A percentile compares a stretch with the other conserved stretches of the same genome.
Evolutionary conservation across 2,113 vertebrate genomes (phyloP).

Genomic region (Hippocampus abdominalis): DNA sequence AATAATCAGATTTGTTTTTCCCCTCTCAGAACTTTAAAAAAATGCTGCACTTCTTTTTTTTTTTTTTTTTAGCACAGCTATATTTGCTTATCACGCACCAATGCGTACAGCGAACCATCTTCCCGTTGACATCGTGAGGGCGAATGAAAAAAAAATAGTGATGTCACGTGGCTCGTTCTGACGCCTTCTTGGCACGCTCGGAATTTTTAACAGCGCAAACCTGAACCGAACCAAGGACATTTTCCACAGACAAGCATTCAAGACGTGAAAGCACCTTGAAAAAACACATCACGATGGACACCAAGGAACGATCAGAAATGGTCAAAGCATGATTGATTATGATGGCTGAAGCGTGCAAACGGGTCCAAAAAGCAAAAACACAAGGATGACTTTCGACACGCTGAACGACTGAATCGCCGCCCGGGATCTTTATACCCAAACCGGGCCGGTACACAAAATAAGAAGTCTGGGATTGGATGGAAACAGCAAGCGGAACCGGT

Average conservation of each 20-base stretch:
- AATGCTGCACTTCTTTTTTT: no score
- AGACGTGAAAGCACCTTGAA: neutral
- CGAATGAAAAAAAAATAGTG: neutral
- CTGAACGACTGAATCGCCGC: conserved; percentile 6
- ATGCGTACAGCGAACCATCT: neutral
- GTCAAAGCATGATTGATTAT: conserved; percentile 44
- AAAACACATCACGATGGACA: conserved; percentile 42
- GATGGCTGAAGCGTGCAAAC: conserved; percentile 53
- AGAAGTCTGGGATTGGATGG: conserved; percentile 30
- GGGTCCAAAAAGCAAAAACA: conserved; percentile 39
- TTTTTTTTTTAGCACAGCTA: no score
- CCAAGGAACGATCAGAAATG: conserved; percentile 41
- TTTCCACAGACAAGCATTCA: neutral
- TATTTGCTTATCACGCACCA: no score
- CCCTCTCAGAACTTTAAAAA: no score
- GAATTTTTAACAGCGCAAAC: neutral
- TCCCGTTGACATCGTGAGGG: neutral
- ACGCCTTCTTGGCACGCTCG: neutral
- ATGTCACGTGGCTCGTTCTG: neutral
- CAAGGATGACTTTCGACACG: conserved; percentile 24
- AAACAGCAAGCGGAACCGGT: conserved; percentile 33
- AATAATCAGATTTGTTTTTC: no score
- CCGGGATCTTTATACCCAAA: conserved; percentile 30
- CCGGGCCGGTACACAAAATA: conserved; percentile 15
- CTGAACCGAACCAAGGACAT: neutral